These are phyloP conservation scores for Apodemia duryi DNA, from an alignment of 2,888 invertebrate species.

Conservation along the genomic window DNA sequence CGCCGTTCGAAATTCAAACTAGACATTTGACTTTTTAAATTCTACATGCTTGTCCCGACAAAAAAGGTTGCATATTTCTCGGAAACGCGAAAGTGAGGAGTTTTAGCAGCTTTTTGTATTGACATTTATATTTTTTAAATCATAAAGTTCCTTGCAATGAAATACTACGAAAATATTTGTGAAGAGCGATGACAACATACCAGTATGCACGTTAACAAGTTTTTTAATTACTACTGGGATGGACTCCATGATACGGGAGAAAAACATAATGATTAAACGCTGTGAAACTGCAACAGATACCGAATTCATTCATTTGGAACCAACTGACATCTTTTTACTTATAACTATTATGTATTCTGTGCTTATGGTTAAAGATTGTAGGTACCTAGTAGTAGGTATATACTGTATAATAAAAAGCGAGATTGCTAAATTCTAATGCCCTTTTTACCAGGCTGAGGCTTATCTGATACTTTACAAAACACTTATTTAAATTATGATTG, in stretches of 20 bases:
- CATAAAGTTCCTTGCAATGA: background rate
- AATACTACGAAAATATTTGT: slow-evolving; percentile 3
- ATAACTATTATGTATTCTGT: too few relatives aligned
- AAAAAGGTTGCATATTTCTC: slow-evolving; percentile 22
- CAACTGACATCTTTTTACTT: too few relatives aligned
- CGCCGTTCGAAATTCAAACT: slow-evolving; percentile 49
- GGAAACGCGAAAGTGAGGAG: slow-evolving; percentile 19
- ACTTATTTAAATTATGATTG: too few relatives aligned
- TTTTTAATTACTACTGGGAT: slow-evolving; percentile 3
- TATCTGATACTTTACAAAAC: too few relatives aligned
- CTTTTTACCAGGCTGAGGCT: too few relatives aligned
- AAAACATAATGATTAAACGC: background rate
- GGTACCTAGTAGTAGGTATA: too few relatives aligned
- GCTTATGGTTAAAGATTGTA: too few relatives aligned
- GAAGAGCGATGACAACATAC: slow-evolving; percentile 1
- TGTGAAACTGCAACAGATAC: background rate
- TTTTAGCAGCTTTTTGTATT: slow-evolving; percentile 14
- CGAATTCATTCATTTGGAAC: background rate
- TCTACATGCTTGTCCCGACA: slow-evolving; percentile 28
- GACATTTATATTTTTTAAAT: slow-evolving; percentile 9
- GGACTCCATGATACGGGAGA: background rate
- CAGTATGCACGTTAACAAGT: slow-evolving; percentile 4
- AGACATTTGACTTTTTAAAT: slow-evolving; percentile 36
- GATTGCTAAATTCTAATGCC: too few relatives aligned
- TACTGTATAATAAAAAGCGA: too few relatives aligned